phyloP scores from a whole-genome alignment of 2,113 vertebrate genomes.

The Mola mola region DNA sequence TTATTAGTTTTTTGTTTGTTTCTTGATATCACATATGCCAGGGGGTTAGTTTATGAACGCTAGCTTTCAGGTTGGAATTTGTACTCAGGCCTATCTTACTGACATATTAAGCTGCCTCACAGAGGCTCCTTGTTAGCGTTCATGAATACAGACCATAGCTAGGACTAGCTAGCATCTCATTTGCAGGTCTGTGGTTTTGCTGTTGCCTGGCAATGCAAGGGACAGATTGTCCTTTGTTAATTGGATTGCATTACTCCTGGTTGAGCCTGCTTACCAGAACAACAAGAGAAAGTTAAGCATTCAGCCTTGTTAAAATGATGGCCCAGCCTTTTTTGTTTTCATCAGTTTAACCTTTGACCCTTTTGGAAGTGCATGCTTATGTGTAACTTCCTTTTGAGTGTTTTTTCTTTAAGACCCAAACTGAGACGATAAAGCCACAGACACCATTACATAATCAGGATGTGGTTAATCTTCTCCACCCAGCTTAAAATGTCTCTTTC shows the following conservation, averaged over 20 bases:
- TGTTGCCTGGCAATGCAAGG: slow-evolving; percentile 64
- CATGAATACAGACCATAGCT: slow-evolving; percentile 67
- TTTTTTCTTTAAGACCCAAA: slow-evolving; percentile 26
- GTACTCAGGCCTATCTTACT: slow-evolving; percentile 50
- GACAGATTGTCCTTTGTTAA: slow-evolving; percentile 72
- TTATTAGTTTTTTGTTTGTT: slow-evolving; percentile 28
- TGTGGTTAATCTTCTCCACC: slow-evolving; percentile 65
- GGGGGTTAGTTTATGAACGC: slow-evolving; percentile 9
- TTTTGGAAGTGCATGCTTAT: slow-evolving; percentile 2
- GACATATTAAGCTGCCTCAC: slow-evolving; percentile 54
- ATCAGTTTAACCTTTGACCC: slow-evolving; percentile 26
- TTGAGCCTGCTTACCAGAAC: slow-evolving; percentile 41
- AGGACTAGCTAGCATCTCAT: slow-evolving; percentile 57
- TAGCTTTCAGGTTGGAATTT: slow-evolving; percentile 38
- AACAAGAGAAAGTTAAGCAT: slow-evolving; percentile 40
- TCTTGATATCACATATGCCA: slow-evolving; percentile 31
- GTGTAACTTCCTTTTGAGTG: slow-evolving; percentile 6
- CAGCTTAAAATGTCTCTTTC: slow-evolving; percentile 42
- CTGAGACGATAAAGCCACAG: slow-evolving; percentile 43
- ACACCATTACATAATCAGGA: slow-evolving; percentile 56
- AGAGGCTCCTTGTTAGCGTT: slow-evolving; percentile 66
- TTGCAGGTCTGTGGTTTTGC: slow-evolving; percentile 63
- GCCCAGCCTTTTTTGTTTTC: slow-evolving; percentile 6
- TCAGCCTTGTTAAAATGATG: slow-evolving; percentile 39
- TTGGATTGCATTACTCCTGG: slow-evolving; percentile 65